Evolutionary conservation across 2,888 invertebrate species (phyloP), one percentile per base, ranked within the genome.

Genomic region (Drosophila diplacantha): DNA sequence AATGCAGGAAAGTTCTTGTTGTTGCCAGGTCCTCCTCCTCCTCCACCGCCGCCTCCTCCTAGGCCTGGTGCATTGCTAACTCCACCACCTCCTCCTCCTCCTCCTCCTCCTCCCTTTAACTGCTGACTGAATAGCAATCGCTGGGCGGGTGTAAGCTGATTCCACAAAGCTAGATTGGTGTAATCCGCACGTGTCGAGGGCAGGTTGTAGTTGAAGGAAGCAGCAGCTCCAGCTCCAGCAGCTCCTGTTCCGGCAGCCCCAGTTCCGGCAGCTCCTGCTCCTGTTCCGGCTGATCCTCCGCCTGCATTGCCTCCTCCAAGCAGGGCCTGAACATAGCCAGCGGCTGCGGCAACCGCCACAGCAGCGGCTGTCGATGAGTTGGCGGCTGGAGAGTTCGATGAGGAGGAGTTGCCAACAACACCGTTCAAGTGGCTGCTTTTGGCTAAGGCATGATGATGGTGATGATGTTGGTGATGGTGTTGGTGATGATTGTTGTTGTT

Each of bases 131-230:
- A 72, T 5, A 86, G 63, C 39, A 86, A 64, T 39, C 86, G 75
- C 56, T 86, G 85, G 6, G 81, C 71, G 37, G 76, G 85, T 24
- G 79, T 85, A 69, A 87, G 65, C 58, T 86, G 87, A 77, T 87
- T 87, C 87, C 87, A 87, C 32, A 87, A 69, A 2, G 87, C 85
- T 41, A 87, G 62, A 67, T 87, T 87, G 9, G 86, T 83, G 22
- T 86, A 86, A 57, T 87, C 86, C 18, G 75, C 69, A 1, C 74
- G 59, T 2, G 81, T 71, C 12, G 86, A 81, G 11, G 85, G 83
- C 59, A 85, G 73, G 69, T 85, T 84, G 44, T 83, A 85, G 69
- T 83, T 84, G 44, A 82, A 84, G 12, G 83, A 12, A 35, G 31
- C 20, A 0, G 50, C 37, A 4, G 49, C 1, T 8, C 24, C 37